phyloP scores from a whole-genome alignment of 92 coral and sea anemone genomes.

The Paramuricea clavata region DNA sequence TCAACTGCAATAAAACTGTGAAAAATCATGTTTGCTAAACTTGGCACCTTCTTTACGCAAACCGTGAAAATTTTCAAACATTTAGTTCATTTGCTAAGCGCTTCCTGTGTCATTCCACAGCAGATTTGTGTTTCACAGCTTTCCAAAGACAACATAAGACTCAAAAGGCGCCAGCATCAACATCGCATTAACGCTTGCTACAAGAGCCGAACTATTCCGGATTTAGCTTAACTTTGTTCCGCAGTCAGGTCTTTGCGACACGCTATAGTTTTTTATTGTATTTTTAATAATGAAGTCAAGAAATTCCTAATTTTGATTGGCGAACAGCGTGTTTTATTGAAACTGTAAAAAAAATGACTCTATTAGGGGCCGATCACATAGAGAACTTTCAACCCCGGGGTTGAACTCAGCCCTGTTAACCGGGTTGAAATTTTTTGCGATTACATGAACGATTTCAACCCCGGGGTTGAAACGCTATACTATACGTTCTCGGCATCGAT shows the following conservation, averaged over 20 bases:
- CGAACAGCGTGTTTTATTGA: too few species aligned
- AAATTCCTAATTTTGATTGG: too few species aligned
- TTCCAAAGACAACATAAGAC: background rate
- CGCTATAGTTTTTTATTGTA: background rate
- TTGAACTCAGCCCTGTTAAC: too few species aligned
- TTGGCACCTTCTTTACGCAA: slow-evolving; percentile 21
- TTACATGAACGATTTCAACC: too few species aligned
- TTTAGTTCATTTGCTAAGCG: slow-evolving; percentile 42
- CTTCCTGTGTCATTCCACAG: slow-evolving; percentile 36
- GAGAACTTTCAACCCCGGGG: too few species aligned
- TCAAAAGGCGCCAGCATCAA: slow-evolving; percentile 27
- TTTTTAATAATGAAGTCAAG: too few species aligned
- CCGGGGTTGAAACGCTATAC: too few species aligned
- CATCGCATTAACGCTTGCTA: slow-evolving; percentile 5
- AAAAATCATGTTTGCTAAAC: background rate
- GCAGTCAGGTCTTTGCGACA: slow-evolving; percentile 1
- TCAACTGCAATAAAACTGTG: background rate
- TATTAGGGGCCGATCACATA: too few species aligned
- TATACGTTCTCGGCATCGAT: too few species aligned
- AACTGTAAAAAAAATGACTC: too few species aligned
- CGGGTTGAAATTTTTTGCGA: too few species aligned
- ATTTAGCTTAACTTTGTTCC: background rate
- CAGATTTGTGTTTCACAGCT: slow-evolving; percentile 46
- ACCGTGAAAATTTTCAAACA: background rate
- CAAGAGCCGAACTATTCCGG: slow-evolving; percentile 1